Evolutionary conservation across 1,140 invertebrate genomes (phyloP).

Genomic region (Fopius arisanus): DNA sequence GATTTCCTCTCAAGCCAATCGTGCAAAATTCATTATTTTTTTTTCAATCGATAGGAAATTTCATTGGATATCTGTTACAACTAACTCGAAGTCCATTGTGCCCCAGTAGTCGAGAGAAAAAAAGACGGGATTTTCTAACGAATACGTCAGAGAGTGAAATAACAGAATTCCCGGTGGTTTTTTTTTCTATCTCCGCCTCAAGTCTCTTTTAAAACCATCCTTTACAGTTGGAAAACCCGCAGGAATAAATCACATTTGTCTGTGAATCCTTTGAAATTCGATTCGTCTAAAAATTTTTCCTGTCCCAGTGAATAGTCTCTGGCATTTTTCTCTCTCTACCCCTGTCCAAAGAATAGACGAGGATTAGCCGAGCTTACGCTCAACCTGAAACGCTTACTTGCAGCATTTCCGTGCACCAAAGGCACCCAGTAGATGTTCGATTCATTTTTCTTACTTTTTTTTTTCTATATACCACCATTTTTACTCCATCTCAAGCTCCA

Average conservation of each 20-base stretch:
- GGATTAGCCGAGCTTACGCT: constrained; percentile 8
- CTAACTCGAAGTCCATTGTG: too few relatives aligned
- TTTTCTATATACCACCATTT: not conserved
- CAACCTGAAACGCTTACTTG: constrained; percentile 8
- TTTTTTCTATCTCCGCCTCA: constrained; percentile 10
- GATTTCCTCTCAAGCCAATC: too few relatives aligned
- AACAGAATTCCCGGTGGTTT: too few relatives aligned
- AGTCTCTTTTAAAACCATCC: not conserved
- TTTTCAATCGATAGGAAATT: too few relatives aligned
- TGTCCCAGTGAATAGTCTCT: not conserved
- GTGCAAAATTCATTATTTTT: too few relatives aligned
- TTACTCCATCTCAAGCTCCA: not conserved
- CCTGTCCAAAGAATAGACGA: constrained; percentile 7
- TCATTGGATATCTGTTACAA: too few relatives aligned
- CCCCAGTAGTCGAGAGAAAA: too few relatives aligned
- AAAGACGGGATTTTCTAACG: too few relatives aligned
- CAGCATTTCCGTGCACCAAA: not conserved
- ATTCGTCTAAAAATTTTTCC: constrained; percentile 8
- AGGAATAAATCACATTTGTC: constrained; percentile 3
- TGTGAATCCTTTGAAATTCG: constrained; percentile 5
- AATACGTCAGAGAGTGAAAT: not conserved
- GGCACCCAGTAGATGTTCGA: not conserved
- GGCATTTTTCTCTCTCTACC: constrained; percentile 1
- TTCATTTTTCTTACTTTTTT: not conserved
- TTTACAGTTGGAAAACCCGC: not conserved